Evolutionary conservation across 1,140 invertebrate genomes (phyloP), one percentile per base, ranked within the genome.

Genomic region (Himalopsyche phryganea): DNA sequence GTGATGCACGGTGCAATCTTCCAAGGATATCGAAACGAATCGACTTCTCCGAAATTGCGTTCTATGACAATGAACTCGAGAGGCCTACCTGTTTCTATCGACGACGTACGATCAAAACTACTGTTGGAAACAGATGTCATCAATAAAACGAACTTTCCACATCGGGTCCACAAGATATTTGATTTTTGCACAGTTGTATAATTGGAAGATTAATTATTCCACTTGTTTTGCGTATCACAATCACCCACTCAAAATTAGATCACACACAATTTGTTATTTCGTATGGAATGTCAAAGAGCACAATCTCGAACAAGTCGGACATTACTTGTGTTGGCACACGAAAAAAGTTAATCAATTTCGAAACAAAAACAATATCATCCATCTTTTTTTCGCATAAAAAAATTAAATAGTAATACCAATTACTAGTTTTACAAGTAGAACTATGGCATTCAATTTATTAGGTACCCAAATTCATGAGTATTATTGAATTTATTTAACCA

Each of bases 41-140:
- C 15, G 15, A 13, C 4, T 40, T 40, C 3, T 40, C 9, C 13
- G 18, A 19, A 45, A 17, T 17, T 45, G 18, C 46, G 46, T 40
- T 56, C 35, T 56, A 48, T 13, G 50, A 53, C 40, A 44, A 48
- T 48, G 53, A 56, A 56, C 15, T 33, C 17, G 32, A 17, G 28
- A 15, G 53, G 44, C 46, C 53, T 56, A 57, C 54, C 54, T 57
- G 54, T 57, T 57, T 50, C 46, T 57, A 57, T 57, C 38, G 54
- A 50, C 54, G 54, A 57, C 54, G 54, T 57, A 57, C 54, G 44
- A 57, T 33, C 46, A 23, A 35, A 50, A 50, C 54, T 44, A 50
- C 19, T 50, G 47, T 14, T 23, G 33, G 54, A 57, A 57, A 50
- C 54, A 57, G 54, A 57, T 57, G 54, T 57, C 54, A 57, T 57